A percentile compares a stretch with the other conserved stretches of the same genome.
Evolutionary conservation across 2,888 invertebrate genomes (phyloP).

Genomic region (Fissipunctia ypsillon): DNA sequence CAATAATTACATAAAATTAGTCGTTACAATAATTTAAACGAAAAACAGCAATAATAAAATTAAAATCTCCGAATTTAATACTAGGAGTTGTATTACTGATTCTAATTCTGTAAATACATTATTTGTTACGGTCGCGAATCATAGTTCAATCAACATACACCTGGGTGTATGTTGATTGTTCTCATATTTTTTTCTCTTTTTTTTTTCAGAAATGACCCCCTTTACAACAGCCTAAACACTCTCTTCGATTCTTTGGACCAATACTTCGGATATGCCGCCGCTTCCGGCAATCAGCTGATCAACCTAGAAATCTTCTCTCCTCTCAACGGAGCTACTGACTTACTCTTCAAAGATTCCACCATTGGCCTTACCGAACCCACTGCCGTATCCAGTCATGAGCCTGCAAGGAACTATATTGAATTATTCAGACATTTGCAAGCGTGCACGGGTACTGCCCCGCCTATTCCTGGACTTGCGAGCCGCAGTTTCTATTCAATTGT

Average conservation of each 20-base stretch:
- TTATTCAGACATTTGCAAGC: slow-evolving; percentile 87
- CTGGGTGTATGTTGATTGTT: too few relatives aligned
- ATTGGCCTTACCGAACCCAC: slow-evolving; percentile 88
- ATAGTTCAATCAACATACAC: too few relatives aligned
- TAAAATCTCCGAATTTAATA: slow-evolving; percentile 61
- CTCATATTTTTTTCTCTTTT: too few relatives aligned
- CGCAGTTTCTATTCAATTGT: slow-evolving; percentile 75
- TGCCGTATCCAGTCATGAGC: slow-evolving; percentile 74
- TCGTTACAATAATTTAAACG: slow-evolving; percentile 11
- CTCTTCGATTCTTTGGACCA: slow-evolving; percentile 87
- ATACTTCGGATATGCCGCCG: slow-evolving; percentile 88
- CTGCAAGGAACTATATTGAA: slow-evolving; percentile 90
- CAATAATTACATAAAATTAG: slow-evolving; percentile 23
- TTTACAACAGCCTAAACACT: slow-evolving; percentile 77
- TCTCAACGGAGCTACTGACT: slow-evolving; percentile 88
- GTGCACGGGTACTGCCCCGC: slow-evolving; percentile 77
- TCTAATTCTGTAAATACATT: too few relatives aligned
- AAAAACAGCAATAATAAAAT: slow-evolving; percentile 55
- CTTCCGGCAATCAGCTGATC: slow-evolving; percentile 77
- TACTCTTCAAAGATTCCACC: slow-evolving; percentile 92
- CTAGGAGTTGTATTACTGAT: too few relatives aligned
- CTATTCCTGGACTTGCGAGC: slow-evolving; percentile 67
- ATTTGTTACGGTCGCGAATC: too few relatives aligned
- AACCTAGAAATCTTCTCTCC: slow-evolving; percentile 90
- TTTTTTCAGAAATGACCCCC: slow-evolving; percentile 79